Percentiles rank a stretch among this genome's conserved stretches.
phyloP scores from a whole-genome alignment of 2,888 invertebrate genomes.

The Miltochrista miniata region DNA sequence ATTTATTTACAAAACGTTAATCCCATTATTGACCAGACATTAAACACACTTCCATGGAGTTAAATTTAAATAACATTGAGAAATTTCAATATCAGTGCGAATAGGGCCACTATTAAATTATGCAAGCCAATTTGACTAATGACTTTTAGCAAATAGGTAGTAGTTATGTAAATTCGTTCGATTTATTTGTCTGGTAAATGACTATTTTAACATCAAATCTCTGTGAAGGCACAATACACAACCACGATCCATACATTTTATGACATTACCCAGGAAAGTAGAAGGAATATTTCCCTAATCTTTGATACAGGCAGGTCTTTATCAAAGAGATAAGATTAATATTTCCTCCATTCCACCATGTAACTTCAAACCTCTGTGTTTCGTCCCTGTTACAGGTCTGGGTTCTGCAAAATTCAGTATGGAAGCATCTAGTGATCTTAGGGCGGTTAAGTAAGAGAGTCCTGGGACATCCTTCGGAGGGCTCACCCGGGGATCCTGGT shows the following conservation, averaged over 20 bases:
- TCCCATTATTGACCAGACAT: no score
- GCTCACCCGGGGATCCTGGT: no score
- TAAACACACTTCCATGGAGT: no score
- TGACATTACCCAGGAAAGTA: no score
- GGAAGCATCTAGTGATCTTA: no score
- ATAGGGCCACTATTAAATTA: slow-evolving; percentile 40
- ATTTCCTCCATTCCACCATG: slow-evolving; percentile 40
- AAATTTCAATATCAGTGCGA: slow-evolving; percentile 20
- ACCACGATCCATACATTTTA: slow-evolving; percentile 59
- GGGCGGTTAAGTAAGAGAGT: no score
- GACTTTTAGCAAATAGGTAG: slow-evolving; percentile 46
- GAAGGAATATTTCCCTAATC: slow-evolving; percentile 44
- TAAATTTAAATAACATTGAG: slow-evolving; percentile 12
- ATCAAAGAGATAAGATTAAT: slow-evolving; percentile 48
- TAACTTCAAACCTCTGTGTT: slow-evolving; percentile 32
- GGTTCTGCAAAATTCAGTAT: no score
- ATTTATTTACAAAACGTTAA: no score
- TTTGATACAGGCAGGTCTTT: no score
- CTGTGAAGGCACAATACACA: slow-evolving; percentile 44
- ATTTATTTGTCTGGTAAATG: slow-evolving; percentile 40
- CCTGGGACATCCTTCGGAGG: no score
- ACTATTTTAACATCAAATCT: slow-evolving; percentile 43
- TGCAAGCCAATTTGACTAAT: slow-evolving; percentile 37
- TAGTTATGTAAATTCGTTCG: slow-evolving; percentile 53
- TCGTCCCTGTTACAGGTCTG: no score